Base-by-base conservation (phyloP, 2,113 vertebrate species). In the Tympanuchus pallidicinctus region DNA sequence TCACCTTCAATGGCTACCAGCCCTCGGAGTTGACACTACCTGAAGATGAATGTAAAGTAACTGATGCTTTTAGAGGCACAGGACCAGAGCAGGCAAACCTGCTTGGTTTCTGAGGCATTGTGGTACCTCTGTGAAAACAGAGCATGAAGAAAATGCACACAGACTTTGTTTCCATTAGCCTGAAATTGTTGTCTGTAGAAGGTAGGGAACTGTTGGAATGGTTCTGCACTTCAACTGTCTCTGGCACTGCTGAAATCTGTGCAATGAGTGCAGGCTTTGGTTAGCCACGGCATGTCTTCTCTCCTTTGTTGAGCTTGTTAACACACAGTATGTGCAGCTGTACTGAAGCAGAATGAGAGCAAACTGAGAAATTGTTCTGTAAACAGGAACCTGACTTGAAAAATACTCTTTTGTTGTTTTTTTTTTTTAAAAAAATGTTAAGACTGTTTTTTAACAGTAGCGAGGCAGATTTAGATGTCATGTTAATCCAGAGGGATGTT, bases 271-370 rank as follows among this genome's bases (percentile, higher is more conserved):
- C 6, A 2, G 56, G 27, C 38, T 54, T 48, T 20, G 27, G n/a
- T n/a, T 64, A 38, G 56, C 81, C 48, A 28, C 60, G 25, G 32
- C 28, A 4, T 6, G 4, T 84, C 6, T 22, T 11, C 64, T 16
- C 13, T 54, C 43, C 47, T 24, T 6, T 10, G 0, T 0, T 11
- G 54, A 47, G 60, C 86, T 40, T 5, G 1, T 30, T 48, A 45
- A 4, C 0, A 0, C 17, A 2, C 43, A 4, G 70, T 10, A 3
- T 0, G 8, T 2, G 0, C 52, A 18, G 19, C 69, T 6, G 0
- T 2, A 3, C 40, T 56, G 63, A 32, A 57, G 16, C 11, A 1
- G 0, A 25, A 5, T 14, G 9, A 22, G 22, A 42, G 12, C 19
- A 2, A 10, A 1, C 40, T 38, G 32, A 36, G 83, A 12, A 73